Percentiles rank a stretch among this genome's conserved stretches.
Evolutionary conservation across 1,140 invertebrate genomes (phyloP).

Genomic region (Eciton burchellii): DNA sequence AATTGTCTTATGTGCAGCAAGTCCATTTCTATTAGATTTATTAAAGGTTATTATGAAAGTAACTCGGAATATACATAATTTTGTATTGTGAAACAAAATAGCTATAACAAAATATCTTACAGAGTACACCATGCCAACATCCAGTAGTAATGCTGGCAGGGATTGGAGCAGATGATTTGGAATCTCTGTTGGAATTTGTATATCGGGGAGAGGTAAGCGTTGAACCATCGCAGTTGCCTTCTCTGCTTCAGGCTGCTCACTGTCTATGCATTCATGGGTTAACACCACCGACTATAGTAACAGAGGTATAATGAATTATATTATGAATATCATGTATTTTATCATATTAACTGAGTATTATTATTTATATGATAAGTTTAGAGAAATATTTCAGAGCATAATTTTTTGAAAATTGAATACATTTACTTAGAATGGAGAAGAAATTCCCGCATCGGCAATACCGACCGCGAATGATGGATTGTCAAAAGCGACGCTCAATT

Average conservation of each 20-base stretch:
- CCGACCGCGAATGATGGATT: slow-evolving; percentile 76
- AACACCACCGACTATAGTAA: slow-evolving; percentile 85
- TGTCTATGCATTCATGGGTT: slow-evolving; percentile 88
- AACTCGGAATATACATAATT: neutral
- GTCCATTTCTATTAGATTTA: slow-evolving; percentile 88
- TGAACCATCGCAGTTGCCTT: slow-evolving; percentile 87
- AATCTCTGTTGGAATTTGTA: slow-evolving; percentile 88
- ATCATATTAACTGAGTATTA: neutral
- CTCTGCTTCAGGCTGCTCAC: slow-evolving; percentile 88
- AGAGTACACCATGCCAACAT: slow-evolving; percentile 89
- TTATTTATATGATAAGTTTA: no score
- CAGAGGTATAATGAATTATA: slow-evolving; percentile 83
- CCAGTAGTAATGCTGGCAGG: slow-evolving; percentile 89
- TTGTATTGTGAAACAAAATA: neutral
- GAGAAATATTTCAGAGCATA: neutral
- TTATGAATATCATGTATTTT: neutral
- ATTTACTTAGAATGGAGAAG: slow-evolving; percentile 80
- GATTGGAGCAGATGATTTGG: slow-evolving; percentile 87
- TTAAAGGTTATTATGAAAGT: slow-evolving; percentile 84
- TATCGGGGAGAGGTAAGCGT: slow-evolving; percentile 89
- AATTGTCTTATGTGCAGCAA: slow-evolving; percentile 88
- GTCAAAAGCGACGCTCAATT: slow-evolving; percentile 76
- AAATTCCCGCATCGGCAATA: slow-evolving; percentile 81
- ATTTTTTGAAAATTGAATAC: slow-evolving; percentile 22
- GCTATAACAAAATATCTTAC: slow-evolving; percentile 16